Base-by-base conservation (phyloP, 2,797 vertebrate species). In the Borostomias antarcticus region DNA sequence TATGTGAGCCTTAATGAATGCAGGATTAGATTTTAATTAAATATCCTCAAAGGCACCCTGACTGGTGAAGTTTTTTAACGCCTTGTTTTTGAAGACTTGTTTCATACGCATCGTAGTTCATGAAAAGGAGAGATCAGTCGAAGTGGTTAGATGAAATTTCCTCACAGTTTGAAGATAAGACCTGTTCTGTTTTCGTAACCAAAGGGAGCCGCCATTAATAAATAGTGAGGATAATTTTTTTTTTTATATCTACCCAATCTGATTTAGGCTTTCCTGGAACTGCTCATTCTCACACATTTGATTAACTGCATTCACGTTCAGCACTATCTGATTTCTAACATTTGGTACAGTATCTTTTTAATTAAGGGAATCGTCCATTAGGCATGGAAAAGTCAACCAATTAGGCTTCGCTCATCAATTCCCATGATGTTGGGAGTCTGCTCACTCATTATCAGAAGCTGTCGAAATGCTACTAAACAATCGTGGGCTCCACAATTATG, bases 11-110 rank as follows among this genome's bases (percentile, higher is more conserved):
- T 99, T 99, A 99, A 99, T 99, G 97, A 99, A 99, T 99, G 97
- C 98, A 97, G 98, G 98, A 99, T 99, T 99, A 99, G 98, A 99
- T 99, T 99, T 99, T 99, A 99, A 99, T 99, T 99, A 99, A 99
- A 99, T 99, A 98, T 99, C 97, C 97, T 99, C 98, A 99, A 99
- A 99, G 98, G 97, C 98, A 99, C 97, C 97, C 97, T 99, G 97
- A 99, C 96, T 99, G 94, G 95, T 96, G 97, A 94, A 94, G 95
- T 97, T 98, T 98, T 58, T 98, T 96, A 97, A 96, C 94, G 94
- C 95, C 95, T 98, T 98, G 96, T 97, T 99, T 43, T 96, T 98
- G 95, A 98, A 98, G 96, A 96, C 95, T 97, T 96, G 94, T 98
- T 97, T 96, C 95, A 96, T 95, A 94, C 95, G 94, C 94, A 93